Base-by-base conservation (phyloP, 2,888 invertebrate genomes). In the Dasypolia templi region DNA sequence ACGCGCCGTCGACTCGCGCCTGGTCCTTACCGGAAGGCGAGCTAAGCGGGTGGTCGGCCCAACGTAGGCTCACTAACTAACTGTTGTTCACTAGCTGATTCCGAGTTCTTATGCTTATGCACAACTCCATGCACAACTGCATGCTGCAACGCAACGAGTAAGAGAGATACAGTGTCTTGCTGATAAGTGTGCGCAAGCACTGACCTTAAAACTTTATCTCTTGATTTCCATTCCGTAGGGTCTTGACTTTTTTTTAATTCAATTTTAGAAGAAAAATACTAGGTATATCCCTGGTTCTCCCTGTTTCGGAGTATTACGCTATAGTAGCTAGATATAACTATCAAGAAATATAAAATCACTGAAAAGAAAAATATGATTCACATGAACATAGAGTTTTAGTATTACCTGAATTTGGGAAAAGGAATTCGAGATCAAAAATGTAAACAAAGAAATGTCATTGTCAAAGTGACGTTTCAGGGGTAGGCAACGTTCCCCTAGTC, bases 261-360 rank as follows among this genome's bases (percentile, higher is more conserved):
- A 64, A 49, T n/a, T 19, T 51, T n/a, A 6, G 3, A n/a, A 19
- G n/a, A 35, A 51, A 32, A n/a, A 35, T 32, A 6, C 9, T 35
- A 32, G 22, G n/a, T 61, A 26, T 11, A n/a, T n/a, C 17, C 9
- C n/a, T 49, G n/a, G 0, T n/a, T 2, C 1, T 2, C 0, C 2
- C 0, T 2, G 22, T 0, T 12, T 63, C 1, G 44, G 29, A 11
- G 0, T 3, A 64, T 35, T 35, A 0, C 2, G 0, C n/a, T 64
- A 19, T 64, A 35, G 64, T 64, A 53, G n/a, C 64, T 64, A 19
- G 32, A n/a, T 19, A 19, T 1, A 11, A 51, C 64, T 64, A 51
- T 19, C 51, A 64, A 64, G 35, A 64, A 64, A 51, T 64, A 64
- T 6, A 35, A 64, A 51, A 64, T 3, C 51, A 51, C 64, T 64